phyloP scores from a whole-genome alignment of 2,113 vertebrate genomes.

The Thunnus maccoyii region DNA sequence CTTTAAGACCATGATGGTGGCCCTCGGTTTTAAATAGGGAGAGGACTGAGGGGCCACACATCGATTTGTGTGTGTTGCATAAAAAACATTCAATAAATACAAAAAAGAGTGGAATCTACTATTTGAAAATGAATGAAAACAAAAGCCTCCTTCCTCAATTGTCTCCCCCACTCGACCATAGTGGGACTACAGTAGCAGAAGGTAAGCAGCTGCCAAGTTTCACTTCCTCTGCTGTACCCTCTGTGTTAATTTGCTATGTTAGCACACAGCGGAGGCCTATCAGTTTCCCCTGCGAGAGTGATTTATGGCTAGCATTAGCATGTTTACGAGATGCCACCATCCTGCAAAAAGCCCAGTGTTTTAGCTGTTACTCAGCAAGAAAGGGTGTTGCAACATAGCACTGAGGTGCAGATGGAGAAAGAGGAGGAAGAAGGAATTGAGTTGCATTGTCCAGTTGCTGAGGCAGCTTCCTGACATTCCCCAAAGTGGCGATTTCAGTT shows the following conservation, averaged over 20 bases:
- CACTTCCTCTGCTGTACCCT: conserved; percentile 62
- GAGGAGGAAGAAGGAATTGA: conserved; percentile 21
- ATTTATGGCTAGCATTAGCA: conserved; percentile 62
- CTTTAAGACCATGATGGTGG: too few species aligned
- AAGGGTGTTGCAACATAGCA: conserved; percentile 73
- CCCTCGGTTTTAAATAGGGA: neutral
- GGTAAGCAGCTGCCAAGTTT: conserved; percentile 54
- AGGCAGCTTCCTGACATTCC: conserved; percentile 15
- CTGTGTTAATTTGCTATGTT: conserved; percentile 53
- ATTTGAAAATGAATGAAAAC: neutral
- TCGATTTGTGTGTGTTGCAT: neutral
- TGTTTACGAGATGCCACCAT: conserved; percentile 66
- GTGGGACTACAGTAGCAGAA: conserved; percentile 25
- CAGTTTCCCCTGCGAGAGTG: conserved; percentile 20
- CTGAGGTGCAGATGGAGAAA: conserved; percentile 2
- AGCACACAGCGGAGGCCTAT: conserved; percentile 41
- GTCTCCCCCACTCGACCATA: neutral
- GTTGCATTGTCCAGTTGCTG: conserved; percentile 40
- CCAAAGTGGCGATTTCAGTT: neutral
- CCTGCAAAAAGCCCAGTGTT: conserved; percentile 15
- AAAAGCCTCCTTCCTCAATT: conserved; percentile 25
- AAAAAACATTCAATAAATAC: neutral
- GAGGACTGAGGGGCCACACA: neutral
- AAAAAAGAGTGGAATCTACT: conserved; percentile 13
- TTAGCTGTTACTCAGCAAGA: conserved; percentile 71